A percentile compares a stretch with the other conserved stretches of the same genome.
Conservation (phyloP, 2,797 vertebrate genomes). For the Pempheris klunzingeri region DNA sequence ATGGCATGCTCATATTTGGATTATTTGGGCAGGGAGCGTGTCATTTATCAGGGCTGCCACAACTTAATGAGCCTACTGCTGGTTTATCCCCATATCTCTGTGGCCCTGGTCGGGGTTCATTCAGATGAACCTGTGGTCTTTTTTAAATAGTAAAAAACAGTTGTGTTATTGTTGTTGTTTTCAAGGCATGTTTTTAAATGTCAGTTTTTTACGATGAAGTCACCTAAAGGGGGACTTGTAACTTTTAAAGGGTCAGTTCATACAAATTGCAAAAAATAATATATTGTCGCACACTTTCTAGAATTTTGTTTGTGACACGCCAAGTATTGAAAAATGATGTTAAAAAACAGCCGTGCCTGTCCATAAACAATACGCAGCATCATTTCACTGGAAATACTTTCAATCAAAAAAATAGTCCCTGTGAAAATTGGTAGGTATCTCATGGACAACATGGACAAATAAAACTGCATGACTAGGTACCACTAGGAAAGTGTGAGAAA, state of each 20-base stretch:
- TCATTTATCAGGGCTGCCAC: background rate
- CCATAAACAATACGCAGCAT: background rate
- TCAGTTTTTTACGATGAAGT: slow-evolving; percentile 8
- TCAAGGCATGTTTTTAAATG: slow-evolving; percentile 28
- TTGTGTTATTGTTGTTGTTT: background rate
- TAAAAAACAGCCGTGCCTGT: background rate
- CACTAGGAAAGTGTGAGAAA: background rate
- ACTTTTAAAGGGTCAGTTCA: slow-evolving; percentile 8
- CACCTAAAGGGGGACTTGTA: background rate
- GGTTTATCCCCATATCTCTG: background rate
- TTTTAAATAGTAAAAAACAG: background rate
- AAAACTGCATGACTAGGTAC: slow-evolving; percentile 5
- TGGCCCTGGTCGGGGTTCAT: background rate
- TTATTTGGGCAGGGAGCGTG: background rate
- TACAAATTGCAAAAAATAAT: background rate
- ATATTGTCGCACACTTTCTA: slow-evolving; percentile 11
- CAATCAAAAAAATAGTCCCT: background rate
- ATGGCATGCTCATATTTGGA: slow-evolving; percentile 43
- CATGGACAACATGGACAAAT: background rate
- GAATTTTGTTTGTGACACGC: background rate
- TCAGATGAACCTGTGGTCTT: background rate
- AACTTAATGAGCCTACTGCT: background rate
- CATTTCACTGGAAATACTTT: background rate
- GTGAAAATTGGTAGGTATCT: background rate
- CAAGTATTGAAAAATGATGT: background rate